Evolutionary conservation across 2,113 vertebrate species (phyloP).

Genomic region (Chiloscyllium plagiosum): DNA sequence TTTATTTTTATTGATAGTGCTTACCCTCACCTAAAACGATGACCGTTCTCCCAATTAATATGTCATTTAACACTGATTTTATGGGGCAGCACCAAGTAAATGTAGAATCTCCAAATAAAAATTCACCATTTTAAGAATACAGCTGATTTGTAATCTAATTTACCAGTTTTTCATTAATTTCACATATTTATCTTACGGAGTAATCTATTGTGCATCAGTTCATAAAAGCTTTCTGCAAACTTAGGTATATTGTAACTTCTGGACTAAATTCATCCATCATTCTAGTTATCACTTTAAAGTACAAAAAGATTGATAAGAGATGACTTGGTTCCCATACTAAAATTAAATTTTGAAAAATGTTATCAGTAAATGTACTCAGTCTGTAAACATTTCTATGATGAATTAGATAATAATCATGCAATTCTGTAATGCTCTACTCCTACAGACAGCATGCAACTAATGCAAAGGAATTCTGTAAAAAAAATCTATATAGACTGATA

Average conservation of each 20-base stretch:
- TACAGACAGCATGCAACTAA: not conserved
- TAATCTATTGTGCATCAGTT: not conserved
- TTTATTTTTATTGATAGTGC: not conserved
- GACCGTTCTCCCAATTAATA: not conserved
- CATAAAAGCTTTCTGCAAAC: not conserved
- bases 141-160: not conserved
- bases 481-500: not conserved
- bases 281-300: not conserved
- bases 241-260: not conserved
- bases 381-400: not conserved
- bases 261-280: not conserved
- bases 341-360: not conserved
- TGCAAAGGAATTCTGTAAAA: not conserved
- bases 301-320: not conserved
- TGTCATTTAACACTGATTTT: not conserved
- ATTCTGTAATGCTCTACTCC: not conserved
- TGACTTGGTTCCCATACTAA: not conserved
- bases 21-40: not conserved
- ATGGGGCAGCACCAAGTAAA: not conserved
- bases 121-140: not conserved
- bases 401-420: not conserved
- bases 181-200: not conserved
- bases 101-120: not conserved
- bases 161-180: not conserved
- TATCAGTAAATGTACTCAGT: not conserved